Base-by-base conservation (phyloP, 2,888 invertebrate species). In the Drosophila tanythrix region DNA sequence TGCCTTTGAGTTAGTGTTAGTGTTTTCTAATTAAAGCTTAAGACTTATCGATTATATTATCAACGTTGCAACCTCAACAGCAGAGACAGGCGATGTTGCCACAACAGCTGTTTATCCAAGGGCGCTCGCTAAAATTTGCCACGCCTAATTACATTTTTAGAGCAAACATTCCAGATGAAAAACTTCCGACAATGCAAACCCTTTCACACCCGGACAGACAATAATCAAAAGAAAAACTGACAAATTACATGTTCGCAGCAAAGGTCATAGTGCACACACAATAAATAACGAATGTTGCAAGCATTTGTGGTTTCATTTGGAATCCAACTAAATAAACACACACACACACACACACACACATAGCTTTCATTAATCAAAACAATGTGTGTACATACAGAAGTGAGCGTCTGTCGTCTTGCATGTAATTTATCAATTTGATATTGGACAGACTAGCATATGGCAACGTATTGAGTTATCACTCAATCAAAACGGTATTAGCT, bases 381-480 rank as follows among this genome's bases (percentile, higher is more conserved):
- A 56, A 36, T 40, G 38, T 46, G 50, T 43, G 57, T 43, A 15
- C 52, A 21, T 3, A 31, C 4, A 5, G 21, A 50, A 38, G 51
- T 74, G 35, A 21, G 33, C n/a, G 60, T 50, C 46, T 31, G 43
- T 13, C 35, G 62, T 33, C 38, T 46, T 64, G 63, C 67, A 58
- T 74, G 74, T 71, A 82, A 82, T 74, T 82, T 82, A 82, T 80
- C 79, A 73, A 81, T 79, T 81, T 79, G n/a, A 58, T 60, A 64
- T 59, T 61, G 58, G 48, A 38, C 62, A 43, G 63, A 56, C 40
- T 10, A 25, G 21, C 21, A 70, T 48, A 53, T 60, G 60, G 31
- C 31, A 63, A 53, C 52, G 33, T 75, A 89, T 82, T 88, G 80
- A 88, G 83, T 85, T 90, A 86, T 90, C 90, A 90, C 90, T 88